Conservation (phyloP, 2,113 vertebrate genomes). For the Silurus asotus region DNA sequence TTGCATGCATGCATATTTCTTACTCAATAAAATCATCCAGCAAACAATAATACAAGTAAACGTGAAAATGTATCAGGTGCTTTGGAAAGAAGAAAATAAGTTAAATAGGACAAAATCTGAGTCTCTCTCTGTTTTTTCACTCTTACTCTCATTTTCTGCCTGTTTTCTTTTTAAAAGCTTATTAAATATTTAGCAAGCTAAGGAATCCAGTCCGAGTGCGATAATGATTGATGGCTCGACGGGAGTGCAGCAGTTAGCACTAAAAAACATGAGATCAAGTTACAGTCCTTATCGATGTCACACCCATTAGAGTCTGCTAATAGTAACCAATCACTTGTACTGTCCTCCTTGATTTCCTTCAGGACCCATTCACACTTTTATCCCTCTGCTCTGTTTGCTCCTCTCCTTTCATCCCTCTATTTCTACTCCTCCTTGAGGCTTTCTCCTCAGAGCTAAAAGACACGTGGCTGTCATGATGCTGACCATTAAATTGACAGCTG, state of each 20-base stretch:
- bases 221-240: slow-evolving; percentile 76
- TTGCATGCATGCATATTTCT: neutral
- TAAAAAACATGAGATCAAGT: slow-evolving; percentile 77
- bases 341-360: slow-evolving; percentile 70
- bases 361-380: slow-evolving; percentile 50
- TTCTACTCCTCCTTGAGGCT: slow-evolving; percentile 10
- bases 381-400: slow-evolving; percentile 1
- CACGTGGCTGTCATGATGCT: slow-evolving; percentile 13
- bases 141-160: slow-evolving; percentile 31
- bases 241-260: slow-evolving; percentile 77
- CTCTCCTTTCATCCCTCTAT: slow-evolving; percentile 15
- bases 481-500: neutral
- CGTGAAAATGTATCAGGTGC: neutral
- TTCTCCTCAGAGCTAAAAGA: slow-evolving; percentile 10
- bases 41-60: neutral
- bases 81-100: neutral
- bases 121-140: slow-evolving; percentile 37
- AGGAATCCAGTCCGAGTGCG: slow-evolving; percentile 73
- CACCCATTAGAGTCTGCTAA: slow-evolving; percentile 79
- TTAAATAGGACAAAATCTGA: slow-evolving; percentile 7
- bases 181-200: slow-evolving; percentile 78
- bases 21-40: neutral
- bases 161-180: slow-evolving; percentile 63
- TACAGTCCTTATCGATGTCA: slow-evolving; percentile 78
- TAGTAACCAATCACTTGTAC: slow-evolving; percentile 76